Conservation (phyloP, 1,140 invertebrate genomes). For the Zaprionus tsacasi region DNA sequence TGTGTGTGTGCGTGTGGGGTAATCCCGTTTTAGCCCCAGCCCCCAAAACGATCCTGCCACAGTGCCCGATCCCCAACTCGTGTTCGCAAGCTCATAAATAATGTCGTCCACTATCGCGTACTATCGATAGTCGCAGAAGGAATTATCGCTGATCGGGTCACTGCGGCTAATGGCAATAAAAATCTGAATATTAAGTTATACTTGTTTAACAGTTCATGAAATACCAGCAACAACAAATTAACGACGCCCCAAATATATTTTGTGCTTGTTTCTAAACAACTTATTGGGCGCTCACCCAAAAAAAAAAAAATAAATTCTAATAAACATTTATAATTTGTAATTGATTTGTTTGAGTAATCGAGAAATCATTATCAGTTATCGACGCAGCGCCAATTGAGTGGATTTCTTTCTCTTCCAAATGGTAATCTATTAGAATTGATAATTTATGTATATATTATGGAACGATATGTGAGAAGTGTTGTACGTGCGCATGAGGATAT, state of each 20-base stretch:
- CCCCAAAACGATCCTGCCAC: not conserved
- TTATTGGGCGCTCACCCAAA: constrained; percentile 18
- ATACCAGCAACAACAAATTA: constrained; percentile 47
- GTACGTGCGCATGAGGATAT: too few species aligned
- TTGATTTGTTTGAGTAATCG: constrained; percentile 43
- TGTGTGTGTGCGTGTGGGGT: constrained; percentile 13
- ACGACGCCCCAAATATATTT: constrained; percentile 44
- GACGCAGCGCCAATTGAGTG: not conserved
- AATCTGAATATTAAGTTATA: constrained; percentile 54
- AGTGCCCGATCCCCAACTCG: not conserved
- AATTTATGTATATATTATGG: not conserved
- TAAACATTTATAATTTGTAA: constrained; percentile 68
- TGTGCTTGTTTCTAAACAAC: constrained; percentile 19
- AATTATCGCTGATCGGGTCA: constrained; percentile 48
- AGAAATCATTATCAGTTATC: not conserved
- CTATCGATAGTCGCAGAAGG: constrained; percentile 39
- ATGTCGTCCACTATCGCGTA: constrained; percentile 45
- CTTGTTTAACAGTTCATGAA: constrained; percentile 65
- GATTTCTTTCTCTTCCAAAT: not conserved
- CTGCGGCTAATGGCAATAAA: constrained; percentile 58
- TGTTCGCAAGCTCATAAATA: constrained; percentile 32
- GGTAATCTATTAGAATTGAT: constrained; percentile 11
- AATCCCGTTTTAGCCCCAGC: constrained; percentile 14
- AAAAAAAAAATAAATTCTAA: constrained; percentile 33
- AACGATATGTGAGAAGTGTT: not conserved